Base-by-base conservation (phyloP, 2,113 vertebrate genomes). In the Sialia sialis region DNA sequence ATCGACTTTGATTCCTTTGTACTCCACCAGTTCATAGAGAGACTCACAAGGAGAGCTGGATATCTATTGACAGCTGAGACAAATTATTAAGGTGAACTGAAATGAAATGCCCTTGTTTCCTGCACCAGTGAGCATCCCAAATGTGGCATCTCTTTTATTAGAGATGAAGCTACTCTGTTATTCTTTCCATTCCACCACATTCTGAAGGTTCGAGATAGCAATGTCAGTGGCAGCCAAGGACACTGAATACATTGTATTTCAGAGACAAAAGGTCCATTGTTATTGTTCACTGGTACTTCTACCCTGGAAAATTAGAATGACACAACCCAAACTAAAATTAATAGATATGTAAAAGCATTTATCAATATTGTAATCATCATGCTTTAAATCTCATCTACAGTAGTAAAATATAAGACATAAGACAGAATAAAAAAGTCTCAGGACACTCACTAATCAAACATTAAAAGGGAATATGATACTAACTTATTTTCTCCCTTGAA, bases 61-160 rank as follows among this genome's bases (percentile, higher is more conserved):
- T 55, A 81, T 46, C 48, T 94, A 93, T 95, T 93, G 96, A 94
- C 89, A 94, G 86, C 74, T 91, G 51, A 87, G 84, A 78, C 43
- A n/a, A 78, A 82, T 82, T 89, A 79, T 87, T 68, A 91, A 93
- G 87, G 91, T 64, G 89, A 94, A 75, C 93, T 89, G 87, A 81
- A 91, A 85, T 7, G 91, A 92, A 94, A 87, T 60, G 81, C 91
- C 91, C 87, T 94, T 93, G 87, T 91, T 96, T 91, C 89, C 69
- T 96, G 93, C 93, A 84, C 73, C 91, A 95, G 29, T 91, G 93
- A 89, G 68, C 89, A 95, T 60, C 93, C 81, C 80, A 67, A 89
- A 91, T 23, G 87, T 82, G 81, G 73, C 89, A 87, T n/a, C 84
- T 74, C 64, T 84, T 89, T 77, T 89, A 91, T 93, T 63, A 91